These are phyloP conservation scores for Phyllotreta cruciferae DNA, from an alignment of 2,888 invertebrate species.

Conservation along the genomic window DNA sequence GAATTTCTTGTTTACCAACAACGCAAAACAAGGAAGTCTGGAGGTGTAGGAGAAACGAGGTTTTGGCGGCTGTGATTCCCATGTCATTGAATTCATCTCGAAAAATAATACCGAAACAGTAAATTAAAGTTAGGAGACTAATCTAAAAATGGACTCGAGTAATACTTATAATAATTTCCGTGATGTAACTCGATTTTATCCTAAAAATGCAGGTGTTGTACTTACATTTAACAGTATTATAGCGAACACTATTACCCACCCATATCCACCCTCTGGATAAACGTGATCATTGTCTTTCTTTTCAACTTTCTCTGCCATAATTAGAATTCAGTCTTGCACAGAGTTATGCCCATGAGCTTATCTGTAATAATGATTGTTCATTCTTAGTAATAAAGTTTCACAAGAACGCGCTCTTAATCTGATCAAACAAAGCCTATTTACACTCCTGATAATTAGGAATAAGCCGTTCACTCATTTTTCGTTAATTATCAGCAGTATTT, in stretches of 20 bases:
- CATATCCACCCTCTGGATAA: slow-evolving; percentile 63
- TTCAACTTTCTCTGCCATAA: slow-evolving; percentile 17
- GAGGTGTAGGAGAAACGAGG: slow-evolving; percentile 59
- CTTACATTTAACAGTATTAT: slow-evolving; percentile 60
- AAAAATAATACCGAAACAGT: slow-evolving; percentile 61
- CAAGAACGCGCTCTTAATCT: background rate
- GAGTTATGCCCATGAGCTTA: background rate
- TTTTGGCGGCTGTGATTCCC: slow-evolving; percentile 57
- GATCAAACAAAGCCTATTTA: slow-evolving; percentile 11
- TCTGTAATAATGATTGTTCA: slow-evolving; percentile 6
- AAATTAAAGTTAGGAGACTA: slow-evolving; percentile 56
- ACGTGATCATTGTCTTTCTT: slow-evolving; percentile 33
- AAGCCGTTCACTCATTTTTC: background rate
- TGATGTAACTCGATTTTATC: background rate
- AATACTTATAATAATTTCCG: background rate
- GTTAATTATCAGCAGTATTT: background rate
- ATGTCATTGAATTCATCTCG: slow-evolving; percentile 54
- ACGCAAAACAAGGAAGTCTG: slow-evolving; percentile 58
- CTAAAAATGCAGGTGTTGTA: slow-evolving; percentile 26
- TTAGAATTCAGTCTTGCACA: background rate
- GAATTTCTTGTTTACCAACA: slow-evolving; percentile 51
- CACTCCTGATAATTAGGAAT: background rate
- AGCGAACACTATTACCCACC: slow-evolving; percentile 61
- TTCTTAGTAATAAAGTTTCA: background rate
- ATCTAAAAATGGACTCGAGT: slow-evolving; percentile 50